Evolutionary conservation across 1,140 invertebrate species (phyloP), one percentile per base, ranked within the genome.

Genomic region (Artemia franciscana): DNA sequence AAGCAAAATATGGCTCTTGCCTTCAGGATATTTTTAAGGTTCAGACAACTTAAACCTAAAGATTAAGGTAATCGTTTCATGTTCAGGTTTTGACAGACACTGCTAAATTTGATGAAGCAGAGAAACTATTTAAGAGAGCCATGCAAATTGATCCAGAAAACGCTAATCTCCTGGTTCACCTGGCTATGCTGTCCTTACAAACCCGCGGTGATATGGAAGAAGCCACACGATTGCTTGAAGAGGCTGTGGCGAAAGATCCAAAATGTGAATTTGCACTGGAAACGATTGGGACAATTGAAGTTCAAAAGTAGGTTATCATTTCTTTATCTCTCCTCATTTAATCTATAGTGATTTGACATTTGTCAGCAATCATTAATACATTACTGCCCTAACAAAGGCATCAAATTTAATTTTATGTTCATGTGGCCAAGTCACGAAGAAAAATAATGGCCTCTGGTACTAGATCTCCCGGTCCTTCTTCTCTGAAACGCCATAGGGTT

Each of bases 251-350:
- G 69, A 76, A 91, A 64, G 92, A 97, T 77, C 80, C 85, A 24
- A 88, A 87, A 73, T 94, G 90, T 78, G 85, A 91, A 75, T 87
- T 92, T 77, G 91, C 86, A 12, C 94, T 90, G 74, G 91, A 97
- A 77, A 92, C 91, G 25, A 75, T 95, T 59, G 91, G 87, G 64
- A 91, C 89, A 2, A 84, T 96, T 65, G 87, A 92, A 81, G 85
- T 93, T 65, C 90, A 94, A 76, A 83, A 84, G 87, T 89, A 77
- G 77, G 74, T 66, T 23, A 12, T 23, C 21, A 18, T 1, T 1
- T 51, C 39, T 51, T 51, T 12, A 15, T 51, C 12, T 12, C 1
- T 1, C 21, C 12, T 18, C 3, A 18, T 51, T 18, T 2, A 18
- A 15, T 51, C 39, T n/a, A n/a, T n/a, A n/a, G n/a, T n/a, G n/a